Evolutionary conservation across 2,888 invertebrate genomes (phyloP).

Genomic region (Opisthograptis luteolata): DNA sequence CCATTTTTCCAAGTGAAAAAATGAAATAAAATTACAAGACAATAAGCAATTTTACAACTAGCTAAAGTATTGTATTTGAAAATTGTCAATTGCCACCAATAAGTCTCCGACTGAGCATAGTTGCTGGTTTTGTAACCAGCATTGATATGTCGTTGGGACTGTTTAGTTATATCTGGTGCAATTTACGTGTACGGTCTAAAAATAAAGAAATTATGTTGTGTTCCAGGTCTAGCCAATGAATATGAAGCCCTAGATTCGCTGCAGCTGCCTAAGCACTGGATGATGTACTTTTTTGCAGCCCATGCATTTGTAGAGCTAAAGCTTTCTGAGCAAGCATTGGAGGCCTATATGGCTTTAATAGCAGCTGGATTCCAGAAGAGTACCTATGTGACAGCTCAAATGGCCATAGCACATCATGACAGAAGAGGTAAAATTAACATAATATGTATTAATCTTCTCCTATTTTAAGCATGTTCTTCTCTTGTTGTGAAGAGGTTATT

Average conservation of each 20-base stretch:
- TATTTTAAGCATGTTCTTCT: too few relatives aligned
- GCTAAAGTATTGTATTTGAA: too few relatives aligned
- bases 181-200: too few relatives aligned
- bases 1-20: too few relatives aligned
- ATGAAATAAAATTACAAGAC: too few relatives aligned
- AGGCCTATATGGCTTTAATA: slow-evolving; percentile 90
- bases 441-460: slow-evolving; percentile 17
- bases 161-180: too few relatives aligned
- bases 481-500: too few relatives aligned
- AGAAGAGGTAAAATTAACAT: slow-evolving; percentile 95
- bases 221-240: slow-evolving; percentile 89
- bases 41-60: too few relatives aligned
- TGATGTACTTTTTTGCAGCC: slow-evolving; percentile 95
- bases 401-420: slow-evolving; percentile 96
- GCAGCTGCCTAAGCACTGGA: slow-evolving; percentile 95
- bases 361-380: slow-evolving; percentile 93
- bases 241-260: slow-evolving; percentile 89
- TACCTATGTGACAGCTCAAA: slow-evolving; percentile 95
- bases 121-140: too few relatives aligned
- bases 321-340: slow-evolving; percentile 94
- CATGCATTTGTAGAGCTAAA: slow-evolving; percentile 96
- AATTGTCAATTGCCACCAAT: too few relatives aligned
- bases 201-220: not conserved
- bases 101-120: too few relatives aligned
- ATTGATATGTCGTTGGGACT: too few relatives aligned